These are phyloP conservation scores for Setipinna tenuifilis DNA, from an alignment of 2,797 vertebrate genomes.

Conservation along the genomic window DNA sequence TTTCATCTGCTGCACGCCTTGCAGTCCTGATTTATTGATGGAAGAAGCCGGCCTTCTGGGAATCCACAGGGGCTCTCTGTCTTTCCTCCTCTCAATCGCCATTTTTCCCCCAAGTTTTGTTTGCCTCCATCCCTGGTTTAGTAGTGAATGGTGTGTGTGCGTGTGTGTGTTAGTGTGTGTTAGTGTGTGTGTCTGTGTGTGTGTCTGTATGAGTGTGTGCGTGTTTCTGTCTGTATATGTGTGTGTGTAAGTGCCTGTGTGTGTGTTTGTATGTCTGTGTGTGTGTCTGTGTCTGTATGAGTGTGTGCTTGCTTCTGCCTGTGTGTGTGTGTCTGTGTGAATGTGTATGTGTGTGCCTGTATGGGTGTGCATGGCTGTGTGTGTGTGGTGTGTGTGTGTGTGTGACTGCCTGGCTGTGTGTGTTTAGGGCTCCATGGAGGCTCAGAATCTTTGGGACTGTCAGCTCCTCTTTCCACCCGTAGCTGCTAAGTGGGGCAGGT, in stretches of 20 bases:
- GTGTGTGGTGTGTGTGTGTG: slow-evolving; percentile 10
- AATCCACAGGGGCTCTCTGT: slow-evolving; percentile 47
- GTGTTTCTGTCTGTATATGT: not conserved
- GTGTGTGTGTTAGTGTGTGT: not conserved
- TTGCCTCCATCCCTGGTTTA: slow-evolving; percentile 14
- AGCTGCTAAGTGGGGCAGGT: not conserved
- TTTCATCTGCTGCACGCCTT: slow-evolving; percentile 66
- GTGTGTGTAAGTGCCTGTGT: not conserved
- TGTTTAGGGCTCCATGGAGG: not conserved
- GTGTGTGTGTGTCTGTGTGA: not conserved
- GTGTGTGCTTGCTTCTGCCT: not conserved
- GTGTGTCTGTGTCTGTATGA: not conserved
- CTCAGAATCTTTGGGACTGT: not conserved
- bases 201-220: not conserved
- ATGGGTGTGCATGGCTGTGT: not conserved
- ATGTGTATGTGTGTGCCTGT: not conserved
- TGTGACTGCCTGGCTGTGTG: not conserved
- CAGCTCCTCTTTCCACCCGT: not conserved
- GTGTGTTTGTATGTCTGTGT: not conserved
- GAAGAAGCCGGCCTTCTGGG: slow-evolving; percentile 61
- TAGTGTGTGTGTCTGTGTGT: not conserved
- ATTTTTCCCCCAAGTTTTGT: not conserved
- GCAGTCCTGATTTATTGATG: slow-evolving; percentile 64
- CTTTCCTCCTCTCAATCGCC: not conserved
- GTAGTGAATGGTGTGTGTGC: not conserved